A percentile compares a stretch with the other conserved stretches of the same genome.
phyloP scores from a whole-genome alignment of 2,888 invertebrate species.

The Erpobdella octoculata region DNA sequence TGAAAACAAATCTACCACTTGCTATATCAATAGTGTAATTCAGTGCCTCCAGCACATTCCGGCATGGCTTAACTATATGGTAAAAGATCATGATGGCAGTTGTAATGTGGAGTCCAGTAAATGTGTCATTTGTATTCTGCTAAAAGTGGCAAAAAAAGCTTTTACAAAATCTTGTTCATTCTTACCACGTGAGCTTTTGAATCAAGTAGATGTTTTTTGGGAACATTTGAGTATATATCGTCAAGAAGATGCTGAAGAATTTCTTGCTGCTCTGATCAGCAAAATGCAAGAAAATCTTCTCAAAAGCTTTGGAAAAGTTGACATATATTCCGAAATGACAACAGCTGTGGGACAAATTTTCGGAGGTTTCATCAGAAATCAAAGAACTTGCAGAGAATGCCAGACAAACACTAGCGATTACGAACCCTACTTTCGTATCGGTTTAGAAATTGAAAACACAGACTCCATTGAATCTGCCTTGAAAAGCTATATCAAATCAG shows the following conservation, averaged over 20 bases:
- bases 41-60: constrained; percentile 17
- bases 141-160: not conserved
- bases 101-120: not conserved
- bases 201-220: too few relatives aligned
- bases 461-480: constrained; percentile 6
- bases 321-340: constrained; percentile 11
- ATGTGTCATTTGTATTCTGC: not conserved
- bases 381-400: constrained; percentile 16
- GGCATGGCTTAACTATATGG: not conserved
- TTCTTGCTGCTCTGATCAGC: constrained; percentile 2
- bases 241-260: constrained; percentile 23
- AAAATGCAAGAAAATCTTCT: constrained; percentile 1
- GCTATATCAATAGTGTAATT: constrained; percentile 7
- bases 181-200: not conserved
- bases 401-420: not conserved
- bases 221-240: not conserved
- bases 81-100: not conserved
- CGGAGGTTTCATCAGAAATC: constrained; percentile 8
- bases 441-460: constrained; percentile 7
- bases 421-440: constrained; percentile 10
- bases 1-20: constrained; percentile 4
- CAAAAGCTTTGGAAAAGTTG: too few relatives aligned
- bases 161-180: not conserved
- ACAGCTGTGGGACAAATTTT: constrained; percentile 18
- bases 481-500: not conserved